Base-by-base conservation (phyloP, 2,797 vertebrate species). In the Etheostoma perlongum region DNA sequence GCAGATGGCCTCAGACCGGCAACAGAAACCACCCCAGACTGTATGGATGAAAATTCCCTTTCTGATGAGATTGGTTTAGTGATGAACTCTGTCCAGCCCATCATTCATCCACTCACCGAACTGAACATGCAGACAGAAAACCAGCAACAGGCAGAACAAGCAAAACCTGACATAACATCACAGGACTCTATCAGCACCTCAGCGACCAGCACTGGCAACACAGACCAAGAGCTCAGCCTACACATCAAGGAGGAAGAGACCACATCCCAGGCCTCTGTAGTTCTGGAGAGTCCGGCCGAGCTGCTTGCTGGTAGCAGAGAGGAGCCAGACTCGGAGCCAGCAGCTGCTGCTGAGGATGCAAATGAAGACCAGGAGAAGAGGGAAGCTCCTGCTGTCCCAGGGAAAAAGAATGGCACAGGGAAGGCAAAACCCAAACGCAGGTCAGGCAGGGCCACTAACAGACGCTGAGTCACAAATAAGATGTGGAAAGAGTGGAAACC, bases 341-440 rank as follows among this genome's bases (percentile, higher is more conserved):
- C 40, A 36, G 76, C 53, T 23, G n/a, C 59, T 51, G 66, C 27
- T 42, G 85, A 71, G 57, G 87, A 80, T 11, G 58, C 30, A 5
- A 70, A 73, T 14, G 87, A 89, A 61, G 90, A 89, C 5, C 68
- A 79, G 47, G 30, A 33, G 14, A 82, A 81, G 42, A 55, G 71
- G 25, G 84, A 81, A 27, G 82, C 63, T 69, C 58, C 85, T 15
- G 76, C 57, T 72, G 67, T 9, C 23, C 36, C 70, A 1, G 85
- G 64, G 51, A 91, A 89, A 80, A 92, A 86, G 51, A 79, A 44
- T 18, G 9, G 54, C 53, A 51, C 72, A 25, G 86, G 78, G 21
- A 93, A 92, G 40, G 90, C 84, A 4, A 93, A 91, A 76, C 36
- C 61, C 6, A 95, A 89, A 73, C 93, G 93, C 75, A 92, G 92